Conservation (phyloP, 1,140 invertebrate species). For the Ericerus pela region DNA sequence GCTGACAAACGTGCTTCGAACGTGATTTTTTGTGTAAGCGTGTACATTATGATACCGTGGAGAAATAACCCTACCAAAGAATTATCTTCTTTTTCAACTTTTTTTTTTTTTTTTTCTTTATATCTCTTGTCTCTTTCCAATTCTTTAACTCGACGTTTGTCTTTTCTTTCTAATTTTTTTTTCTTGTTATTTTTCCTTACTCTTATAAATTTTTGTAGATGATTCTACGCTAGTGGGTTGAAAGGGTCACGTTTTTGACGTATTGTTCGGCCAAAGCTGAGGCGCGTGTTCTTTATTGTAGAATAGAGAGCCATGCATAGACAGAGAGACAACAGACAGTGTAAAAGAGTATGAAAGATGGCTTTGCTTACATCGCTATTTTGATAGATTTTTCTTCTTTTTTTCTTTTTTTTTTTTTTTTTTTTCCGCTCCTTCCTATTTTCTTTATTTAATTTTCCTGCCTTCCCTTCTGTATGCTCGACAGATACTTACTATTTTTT, state of each 20-base stretch:
- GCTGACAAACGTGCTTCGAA: constrained; percentile 9
- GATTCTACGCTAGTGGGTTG: not conserved
- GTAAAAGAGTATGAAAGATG: too few species aligned
- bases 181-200: too few species aligned
- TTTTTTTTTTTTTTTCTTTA: too few species aligned
- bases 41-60: constrained; percentile 11
- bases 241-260: constrained; percentile 7
- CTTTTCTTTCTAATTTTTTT: too few species aligned
- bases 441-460: too few species aligned
- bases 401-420: not conserved
- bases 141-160: too few species aligned
- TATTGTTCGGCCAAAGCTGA: constrained; percentile 10
- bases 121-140: too few species aligned
- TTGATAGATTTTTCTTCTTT: constrained; percentile 5
- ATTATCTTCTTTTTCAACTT: constrained; percentile 4
- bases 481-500: too few species aligned
- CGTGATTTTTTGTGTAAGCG: constrained; percentile 6
- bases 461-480: too few species aligned
- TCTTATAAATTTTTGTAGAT: too few species aligned
- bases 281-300: constrained; percentile 10
- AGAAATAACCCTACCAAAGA: constrained; percentile 9
- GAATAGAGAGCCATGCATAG: too few species aligned
- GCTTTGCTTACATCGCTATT: constrained; percentile 7
- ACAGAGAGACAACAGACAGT: too few species aligned
- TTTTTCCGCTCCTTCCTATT: not conserved